A percentile compares a stretch with the other conserved stretches of the same genome.
Conservation (phyloP, 1,140 invertebrate genomes). For the Drosophila rufa region DNA sequence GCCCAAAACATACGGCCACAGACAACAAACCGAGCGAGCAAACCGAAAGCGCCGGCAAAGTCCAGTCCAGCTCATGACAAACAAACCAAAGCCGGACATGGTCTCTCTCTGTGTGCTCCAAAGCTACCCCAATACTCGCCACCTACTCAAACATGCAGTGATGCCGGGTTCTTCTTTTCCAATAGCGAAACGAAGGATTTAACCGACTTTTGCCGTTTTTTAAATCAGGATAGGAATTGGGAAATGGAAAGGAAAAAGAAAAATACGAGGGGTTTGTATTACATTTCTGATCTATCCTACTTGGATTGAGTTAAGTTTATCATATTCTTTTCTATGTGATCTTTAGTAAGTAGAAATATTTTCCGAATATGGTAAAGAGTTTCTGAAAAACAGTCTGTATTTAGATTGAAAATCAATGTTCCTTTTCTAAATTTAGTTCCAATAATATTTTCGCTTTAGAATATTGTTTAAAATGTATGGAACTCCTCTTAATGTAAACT, state of each 20-base stretch:
- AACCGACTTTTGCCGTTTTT: neutral
- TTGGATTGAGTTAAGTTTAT: too few species aligned
- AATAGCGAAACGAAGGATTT: neutral
- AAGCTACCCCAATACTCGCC: conserved; percentile 15
- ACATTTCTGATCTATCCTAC: neutral
- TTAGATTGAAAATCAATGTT: too few species aligned
- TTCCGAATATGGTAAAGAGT: too few species aligned
- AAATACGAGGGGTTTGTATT: neutral
- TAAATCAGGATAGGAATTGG: too few species aligned
- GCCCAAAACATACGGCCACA: conserved; percentile 72
- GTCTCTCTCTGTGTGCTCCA: conserved; percentile 25
- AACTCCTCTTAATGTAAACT: too few species aligned
- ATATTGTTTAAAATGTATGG: too few species aligned
- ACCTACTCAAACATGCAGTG: conserved; percentile 25
- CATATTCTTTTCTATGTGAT: too few species aligned
- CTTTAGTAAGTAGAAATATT: too few species aligned
- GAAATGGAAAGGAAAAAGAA: neutral
- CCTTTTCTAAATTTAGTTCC: too few species aligned
- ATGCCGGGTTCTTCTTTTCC: conserved; percentile 2
- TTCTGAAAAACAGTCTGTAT: too few species aligned
- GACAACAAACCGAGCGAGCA: conserved; percentile 61
- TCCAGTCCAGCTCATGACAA: conserved; percentile 29
- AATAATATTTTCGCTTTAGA: too few species aligned
- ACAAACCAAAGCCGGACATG: conserved; percentile 35
- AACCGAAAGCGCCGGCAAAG: conserved; percentile 36